Evolutionary conservation across 1,140 invertebrate species (phyloP), one percentile per base, ranked within the genome.

Genomic region (Zaprionus camerounensis): DNA sequence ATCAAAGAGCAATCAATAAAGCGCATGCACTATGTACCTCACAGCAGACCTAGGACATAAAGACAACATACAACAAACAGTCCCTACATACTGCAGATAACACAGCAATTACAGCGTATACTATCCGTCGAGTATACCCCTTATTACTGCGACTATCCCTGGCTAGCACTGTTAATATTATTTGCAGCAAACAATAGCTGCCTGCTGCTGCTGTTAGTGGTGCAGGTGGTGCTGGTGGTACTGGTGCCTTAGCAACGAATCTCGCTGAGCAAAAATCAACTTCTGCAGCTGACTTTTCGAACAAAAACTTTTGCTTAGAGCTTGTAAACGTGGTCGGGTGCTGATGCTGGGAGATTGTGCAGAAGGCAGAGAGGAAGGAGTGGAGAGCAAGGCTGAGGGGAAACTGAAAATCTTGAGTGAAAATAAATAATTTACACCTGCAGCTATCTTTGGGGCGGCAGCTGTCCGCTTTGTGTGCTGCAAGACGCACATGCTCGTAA

Each of bases 341-440:
- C 57, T 41, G 70, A 61, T 74, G 22, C 69, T 44, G 28, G 34
- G 22, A 36, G 41, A 41, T 22, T 56, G 17, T 9, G 22, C 49
- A 15, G 38, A 41, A 34, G 9, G 9, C 13, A 11, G 31, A 9
- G 15, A 36, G 12, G 22, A 11, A 24, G 13, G 17, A 34, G 11
- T 6, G 7, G 7, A 28, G 7, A 6, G 28, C 7, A 7, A 15
- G 58, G 44, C 20, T 49, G 61, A 77, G n/a, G 20, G 62, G 63
- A 20, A 20, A 67, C 44, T 58, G 67, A 72, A 90, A 91, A 91
- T 91, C 90, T 91, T 82, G 87, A 91, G 81, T 91, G 88, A 91
- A 91, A 91, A 91, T 91, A 91, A 91, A 91, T 91, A 91, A 91
- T 91, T 91, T 85, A 91, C 88, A 91, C 88, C 88, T 91, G 88